Evolutionary conservation across 1,140 invertebrate species (phyloP), one percentile per base, ranked within the genome.

Genomic region (Parapsyche elsis): DNA sequence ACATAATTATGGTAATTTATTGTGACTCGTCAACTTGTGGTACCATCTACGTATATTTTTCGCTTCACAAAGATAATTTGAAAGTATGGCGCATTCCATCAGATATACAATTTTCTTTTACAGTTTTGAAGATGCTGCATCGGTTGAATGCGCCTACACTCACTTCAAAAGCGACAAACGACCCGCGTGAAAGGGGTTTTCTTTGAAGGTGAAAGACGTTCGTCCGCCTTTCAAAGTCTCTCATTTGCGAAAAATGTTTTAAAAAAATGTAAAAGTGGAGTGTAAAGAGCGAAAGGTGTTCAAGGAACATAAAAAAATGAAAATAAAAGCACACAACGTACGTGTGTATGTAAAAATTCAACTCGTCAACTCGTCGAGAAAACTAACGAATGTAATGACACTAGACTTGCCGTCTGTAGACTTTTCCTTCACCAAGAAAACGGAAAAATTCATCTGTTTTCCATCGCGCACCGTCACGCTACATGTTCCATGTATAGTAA

Each of bases 391-490:
- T 5, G 59, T 21, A 61, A 61, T 23, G 59, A 61, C 59, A 21
- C 10, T 4, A 61, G 59, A 21, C 23, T 26, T n/a, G 9, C 64
- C 12, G 1, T 24, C 23, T 24, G 1, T 26, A 12, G 64, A 9
- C 0, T 24, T 26, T 26, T 61, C 57, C 16, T 19, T n/a, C 9
- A 16, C 16, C 19, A 9, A 12, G 64, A 10, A 30, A n/a, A 9
- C 0, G 23, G 24, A 26, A 67, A 67, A 67, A 26, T 67, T 67
- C 64, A 67, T 24, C 24, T 67, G 21, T 14, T 67, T 67, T 30
- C 64, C 23, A 30, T 24, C 64, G 23, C 26, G 64, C 64, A 67
- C 24, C 64, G 64, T 67, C 64, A 67, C 64, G 64, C 64, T 67
- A 26, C 24, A 23, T 10, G 49, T 1, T 67, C 64, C 24, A 14